Percentiles rank a stretch among this genome's conserved stretches.
These are phyloP conservation scores for Podilymbus podiceps DNA, from an alignment of 2,113 vertebrate genomes.

Conservation along the genomic window DNA sequence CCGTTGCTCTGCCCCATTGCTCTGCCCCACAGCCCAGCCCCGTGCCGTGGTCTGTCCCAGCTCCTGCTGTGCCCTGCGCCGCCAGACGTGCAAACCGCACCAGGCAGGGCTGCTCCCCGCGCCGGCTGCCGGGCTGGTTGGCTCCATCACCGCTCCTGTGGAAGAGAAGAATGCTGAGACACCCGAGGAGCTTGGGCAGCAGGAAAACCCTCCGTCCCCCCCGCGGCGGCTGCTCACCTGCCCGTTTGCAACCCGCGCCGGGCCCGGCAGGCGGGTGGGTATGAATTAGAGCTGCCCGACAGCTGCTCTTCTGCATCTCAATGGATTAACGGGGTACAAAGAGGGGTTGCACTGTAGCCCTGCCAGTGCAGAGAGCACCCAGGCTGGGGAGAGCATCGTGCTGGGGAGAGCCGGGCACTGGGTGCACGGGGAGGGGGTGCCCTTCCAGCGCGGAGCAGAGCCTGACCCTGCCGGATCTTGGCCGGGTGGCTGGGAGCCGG, in stretches of 20 bases:
- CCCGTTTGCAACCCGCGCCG: rapidly evolving
- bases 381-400: rapidly evolving
- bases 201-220: rapidly evolving
- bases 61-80: no score
- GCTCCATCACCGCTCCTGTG: not conserved
- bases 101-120: not conserved
- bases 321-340: not conserved
- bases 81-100: rapidly evolving
- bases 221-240: rapidly evolving
- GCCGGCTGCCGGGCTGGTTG: no score
- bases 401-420: not conserved
- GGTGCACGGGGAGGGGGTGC: not conserved
- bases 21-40: not conserved
- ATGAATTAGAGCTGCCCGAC: not conserved
- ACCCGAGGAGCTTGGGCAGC: not conserved
- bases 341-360: not conserved
- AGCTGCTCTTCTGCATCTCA: rapidly evolving
- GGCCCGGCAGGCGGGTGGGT: not conserved
- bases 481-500: not conserved
- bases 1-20: not conserved
- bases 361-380: not conserved
- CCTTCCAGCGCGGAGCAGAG: not conserved
- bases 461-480: not conserved
- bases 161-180: not conserved
- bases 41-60: not conserved